Evolutionary conservation across 2,888 invertebrate species (phyloP), one percentile per base, ranked within the genome.

Genomic region (Drosophila lacicola): DNA sequence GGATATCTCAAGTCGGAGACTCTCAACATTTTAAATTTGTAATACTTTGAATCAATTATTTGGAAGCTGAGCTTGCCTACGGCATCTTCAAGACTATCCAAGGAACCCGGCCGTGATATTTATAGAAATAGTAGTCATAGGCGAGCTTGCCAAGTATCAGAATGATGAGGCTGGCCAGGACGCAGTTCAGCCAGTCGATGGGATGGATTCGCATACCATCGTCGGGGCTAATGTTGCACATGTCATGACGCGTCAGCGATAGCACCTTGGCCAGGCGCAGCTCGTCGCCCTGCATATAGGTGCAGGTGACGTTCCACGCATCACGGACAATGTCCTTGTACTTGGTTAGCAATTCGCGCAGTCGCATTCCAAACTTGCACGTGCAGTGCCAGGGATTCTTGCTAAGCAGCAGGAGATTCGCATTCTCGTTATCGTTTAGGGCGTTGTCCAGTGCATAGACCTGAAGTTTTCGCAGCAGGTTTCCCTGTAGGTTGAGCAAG

Each of bases 51-150:
- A 6, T 3, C 8, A 39, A 42, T 5, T 11, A 17, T 19, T 4
- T 4, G 14, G 10, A 13, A 49, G 2, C 4, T 17, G 8, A 2
- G 8, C 1, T 9, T 9, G 5, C 10, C 19, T 60, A 75, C 2
- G 96, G 97, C 92, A 97, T 94, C 92, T 96, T 95, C 51, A 95
- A 95, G 2, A 96, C 96, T 73, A 97, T 94, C 97, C 97, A 97
- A 0, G 97, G 97, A 68, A 97, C 92, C 84, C 95, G 94, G 0
- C 97, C 97, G 21, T 96, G 96, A 67, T 94, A 95, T 90, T 96
- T 96, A 90, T 96, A 97, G 82, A 93, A 94, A 91, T 96, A 96
- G 93, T 97, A 97, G 91, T 97, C 97, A 86, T 96, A 97, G 0
- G 95, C 93, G 67, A 97, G 94, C 91, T 96, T 96, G 14, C 95